Percentiles rank a stretch among this genome's conserved stretches.
phyloP scores from a whole-genome alignment of 2,113 vertebrate species.

The Cephalopterus ornatus region DNA sequence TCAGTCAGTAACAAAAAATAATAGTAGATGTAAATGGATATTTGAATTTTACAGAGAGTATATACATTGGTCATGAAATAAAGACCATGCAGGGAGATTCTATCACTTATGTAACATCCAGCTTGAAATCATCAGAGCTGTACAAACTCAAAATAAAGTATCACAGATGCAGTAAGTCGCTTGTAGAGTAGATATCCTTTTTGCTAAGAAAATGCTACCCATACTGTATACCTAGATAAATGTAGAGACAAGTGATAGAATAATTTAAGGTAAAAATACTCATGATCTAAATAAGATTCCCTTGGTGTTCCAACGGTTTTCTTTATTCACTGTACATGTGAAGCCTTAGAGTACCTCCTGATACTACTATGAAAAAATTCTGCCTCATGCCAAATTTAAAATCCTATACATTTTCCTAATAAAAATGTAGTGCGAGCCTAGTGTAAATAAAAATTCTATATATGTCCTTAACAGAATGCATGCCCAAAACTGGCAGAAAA shows the following conservation, averaged over 20 bases:
- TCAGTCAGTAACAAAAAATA: not conserved
- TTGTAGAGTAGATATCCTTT: not conserved
- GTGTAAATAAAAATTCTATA: not conserved
- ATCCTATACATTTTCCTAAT: not conserved
- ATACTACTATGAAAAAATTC: not conserved
- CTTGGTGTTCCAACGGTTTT: not conserved
- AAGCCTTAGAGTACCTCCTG: not conserved
- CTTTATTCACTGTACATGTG: not conserved
- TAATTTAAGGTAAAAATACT: not conserved
- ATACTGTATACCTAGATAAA: not conserved
- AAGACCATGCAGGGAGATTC: not conserved
- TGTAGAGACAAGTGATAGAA: not conserved
- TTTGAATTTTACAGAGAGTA: not conserved
- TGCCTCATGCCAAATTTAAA: not conserved
- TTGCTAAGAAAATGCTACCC: not conserved
- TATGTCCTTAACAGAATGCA: not conserved
- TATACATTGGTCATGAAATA: not conserved
- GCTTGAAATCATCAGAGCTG: not conserved
- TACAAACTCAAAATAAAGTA: not conserved
- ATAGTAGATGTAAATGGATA: not conserved
- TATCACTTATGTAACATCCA: not conserved
- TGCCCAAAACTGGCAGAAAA: not conserved
- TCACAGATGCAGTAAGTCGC: not conserved
- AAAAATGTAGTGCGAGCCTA: not conserved
- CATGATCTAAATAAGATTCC: not conserved